Evolutionary conservation across 2,888 invertebrate species (phyloP), one percentile per base, ranked within the genome.

Genomic region (Altica lythri): DNA sequence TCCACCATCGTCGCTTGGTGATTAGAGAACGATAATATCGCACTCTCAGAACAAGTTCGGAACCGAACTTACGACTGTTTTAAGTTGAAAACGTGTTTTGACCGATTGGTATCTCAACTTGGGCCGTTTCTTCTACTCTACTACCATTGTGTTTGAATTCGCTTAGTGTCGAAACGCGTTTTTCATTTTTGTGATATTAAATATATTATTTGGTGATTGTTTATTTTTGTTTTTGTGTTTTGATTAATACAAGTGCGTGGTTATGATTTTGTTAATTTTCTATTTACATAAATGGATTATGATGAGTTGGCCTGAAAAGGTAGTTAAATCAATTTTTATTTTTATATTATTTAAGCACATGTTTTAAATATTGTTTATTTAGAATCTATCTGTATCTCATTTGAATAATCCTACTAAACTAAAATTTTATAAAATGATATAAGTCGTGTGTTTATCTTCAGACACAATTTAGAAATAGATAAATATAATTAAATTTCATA

Each of bases 281-380:
- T n/a, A n/a, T n/a, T n/a, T n/a, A n/a, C n/a, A n/a, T 14, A 52
- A 52, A 60, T 60, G 60, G 60, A 60, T 58, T 60, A 58, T 34
- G 51, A 56, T 37, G 50, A 56, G 54, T 60, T 58, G 29, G 54
- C 35, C 45, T 60, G 44, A 58, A 47, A 53, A 55, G 59, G 46
- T 54, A 46, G n/a, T 25, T 10, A 8, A 14, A 35, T 13, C 14
- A 1, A 4, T n/a, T n/a, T 2, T 34, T 2, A 10, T 6, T 34
- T 35, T 35, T 35, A 10, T 29, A 29, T n/a, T 10, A 29, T n/a
- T 29, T 2, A 29, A 29, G 10, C 2, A n/a, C 29, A 9, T 29
- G 29, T 29, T 29, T 10, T 10, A n/a, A n/a, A n/a, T n/a, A n/a
- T n/a, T n/a, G n/a, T n/a, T n/a, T n/a, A n/a, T n/a, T n/a, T n/a